A percentile compares a stretch with the other conserved stretches of the same genome.
Evolutionary conservation across 2,797 vertebrate genomes (phyloP).

Genomic region (Acipenser transmontanus): DNA sequence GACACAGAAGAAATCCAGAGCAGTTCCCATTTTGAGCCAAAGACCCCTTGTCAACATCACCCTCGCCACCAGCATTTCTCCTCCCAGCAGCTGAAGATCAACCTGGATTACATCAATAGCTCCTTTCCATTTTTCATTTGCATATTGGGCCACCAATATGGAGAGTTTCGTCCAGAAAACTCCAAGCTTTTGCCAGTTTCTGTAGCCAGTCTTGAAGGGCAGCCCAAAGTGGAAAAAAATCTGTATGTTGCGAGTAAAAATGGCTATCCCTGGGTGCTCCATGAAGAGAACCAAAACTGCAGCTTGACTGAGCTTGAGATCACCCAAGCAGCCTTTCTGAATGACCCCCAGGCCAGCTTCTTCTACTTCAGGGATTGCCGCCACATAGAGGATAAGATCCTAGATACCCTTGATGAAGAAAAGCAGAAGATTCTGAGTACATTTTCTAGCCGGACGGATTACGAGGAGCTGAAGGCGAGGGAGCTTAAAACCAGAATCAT

Average conservation of each 20-base stretch:
- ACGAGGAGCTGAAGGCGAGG: slow-evolving; percentile 27
- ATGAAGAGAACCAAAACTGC: slow-evolving; percentile 26
- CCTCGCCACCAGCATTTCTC: slow-evolving; percentile 11
- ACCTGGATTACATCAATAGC: slow-evolving; percentile 31
- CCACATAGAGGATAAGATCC: slow-evolving; percentile 10
- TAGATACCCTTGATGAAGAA: slow-evolving; percentile 8
- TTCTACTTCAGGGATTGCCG: slow-evolving; percentile 43
- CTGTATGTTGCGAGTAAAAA: slow-evolving; percentile 34
- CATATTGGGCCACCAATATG: slow-evolving; percentile 31
- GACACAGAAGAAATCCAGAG: background rate
- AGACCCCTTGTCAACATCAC: background rate
- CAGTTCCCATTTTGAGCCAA: background rate
- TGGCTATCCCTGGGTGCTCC: slow-evolving; percentile 38
- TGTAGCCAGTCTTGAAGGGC: slow-evolving; percentile 9
- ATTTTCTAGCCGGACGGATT: background rate
- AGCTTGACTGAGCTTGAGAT: slow-evolving; percentile 39
- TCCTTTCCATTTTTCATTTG: slow-evolving; percentile 41
- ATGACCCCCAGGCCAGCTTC: slow-evolving; percentile 30
- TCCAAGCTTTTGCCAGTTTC: slow-evolving; percentile 1
- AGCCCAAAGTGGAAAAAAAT: slow-evolving; percentile 37
- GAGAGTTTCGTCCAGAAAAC: slow-evolving; percentile 21
- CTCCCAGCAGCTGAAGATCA: slow-evolving; percentile 33
- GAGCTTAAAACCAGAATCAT: slow-evolving; percentile 35
- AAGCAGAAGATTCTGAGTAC: slow-evolving; percentile 4
- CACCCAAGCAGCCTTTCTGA: slow-evolving; percentile 32